Base-by-base conservation (phyloP, 1,140 invertebrate genomes). In the Leptopilina clavipes region DNA sequence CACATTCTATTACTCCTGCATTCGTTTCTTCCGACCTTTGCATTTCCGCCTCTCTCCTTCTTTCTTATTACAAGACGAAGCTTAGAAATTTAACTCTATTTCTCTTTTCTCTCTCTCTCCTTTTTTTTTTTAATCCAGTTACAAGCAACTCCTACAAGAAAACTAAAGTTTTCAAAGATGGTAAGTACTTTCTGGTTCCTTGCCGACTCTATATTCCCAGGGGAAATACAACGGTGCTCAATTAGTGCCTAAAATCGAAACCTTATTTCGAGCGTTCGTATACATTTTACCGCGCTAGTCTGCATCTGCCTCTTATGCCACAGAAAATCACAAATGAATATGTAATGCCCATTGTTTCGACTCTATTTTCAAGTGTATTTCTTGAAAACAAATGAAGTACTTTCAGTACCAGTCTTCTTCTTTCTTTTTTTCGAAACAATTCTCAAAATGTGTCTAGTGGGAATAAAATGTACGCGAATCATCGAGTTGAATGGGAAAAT, bases 211-310 rank as follows among this genome's bases (percentile, higher is more conserved):
- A 84, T 79, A 84, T 85, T 77, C 85, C 84, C 87, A 79, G 81
- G 88, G 88, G 89, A 89, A 89, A 89, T 90, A 86, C 84, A 78
- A 73, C 75, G 70, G 81, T 71, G 78, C 72, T 84, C 87, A 90
- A 89, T 90, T 89, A 89, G 89, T 90, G 83, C 85, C 79, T 73
- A 75, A 76, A 87, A 89, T 90, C 86, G 87, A 83, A 88, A 88
- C 89, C 86, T 90, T 89, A 88, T 89, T 89, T 86, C 78, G 81
- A 78, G 79, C 71, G 81, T 80, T 83, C 74, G 74, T 79, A n/a
- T n/a, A 74, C 79, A 73, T 72, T 72, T 74, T 77, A 75, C 71
- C 48, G 76, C 48, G 76, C 75, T 56, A 73, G n/a, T 76, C 72
- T 72, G 1, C 56, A 43, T 72, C 74, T 54, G 70, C 7, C 72